Conservation (phyloP, 2,888 invertebrate species). For the Nesidiocoris tenuis region DNA sequence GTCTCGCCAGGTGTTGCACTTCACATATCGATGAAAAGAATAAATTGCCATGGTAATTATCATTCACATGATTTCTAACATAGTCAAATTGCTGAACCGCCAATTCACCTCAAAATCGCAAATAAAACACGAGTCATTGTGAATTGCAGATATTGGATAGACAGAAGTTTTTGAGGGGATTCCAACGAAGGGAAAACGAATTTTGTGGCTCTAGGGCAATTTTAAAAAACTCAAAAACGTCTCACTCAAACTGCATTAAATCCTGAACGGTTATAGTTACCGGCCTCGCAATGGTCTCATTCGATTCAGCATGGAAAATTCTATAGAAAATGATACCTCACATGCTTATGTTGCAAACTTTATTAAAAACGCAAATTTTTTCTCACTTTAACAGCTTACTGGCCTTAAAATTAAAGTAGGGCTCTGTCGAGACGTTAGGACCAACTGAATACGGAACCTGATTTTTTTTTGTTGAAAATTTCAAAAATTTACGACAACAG, state of each 20-base stretch:
- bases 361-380: not conserved
- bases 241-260: not conserved
- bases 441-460: no score
- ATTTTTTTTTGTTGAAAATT: not conserved
- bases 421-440: not conserved
- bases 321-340: not conserved
- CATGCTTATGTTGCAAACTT: not conserved
- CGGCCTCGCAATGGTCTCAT: not conserved
- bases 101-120: no score
- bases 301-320: not conserved
- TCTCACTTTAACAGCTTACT: not conserved
- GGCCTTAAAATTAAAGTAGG: not conserved
- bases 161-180: no score
- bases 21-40: no score
- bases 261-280: not conserved
- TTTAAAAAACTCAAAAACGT: not conserved
- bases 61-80: no score
- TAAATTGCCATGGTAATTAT: no score
- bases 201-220: not conserved
- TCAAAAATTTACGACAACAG: not conserved
- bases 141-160: no score
- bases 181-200: not conserved
- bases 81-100: no score
- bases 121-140: no score
- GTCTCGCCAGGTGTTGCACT: no score